A percentile compares a stretch with the other conserved stretches of the same genome.
Evolutionary conservation across 2,888 invertebrate genomes (phyloP).

Genomic region (Keiferia lycopersicella): DNA sequence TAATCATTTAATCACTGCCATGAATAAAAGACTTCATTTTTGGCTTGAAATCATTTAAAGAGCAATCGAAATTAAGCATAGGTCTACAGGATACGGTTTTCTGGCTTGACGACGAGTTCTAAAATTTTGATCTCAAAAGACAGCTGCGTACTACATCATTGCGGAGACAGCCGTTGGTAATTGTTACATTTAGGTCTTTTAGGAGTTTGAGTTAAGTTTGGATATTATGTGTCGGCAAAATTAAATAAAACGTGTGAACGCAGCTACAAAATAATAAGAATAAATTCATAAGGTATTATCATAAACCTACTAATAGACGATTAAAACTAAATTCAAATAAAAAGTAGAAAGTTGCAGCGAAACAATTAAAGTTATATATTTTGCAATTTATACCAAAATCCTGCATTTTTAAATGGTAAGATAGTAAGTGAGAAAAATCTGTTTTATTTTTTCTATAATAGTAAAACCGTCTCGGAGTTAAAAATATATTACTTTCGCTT

Average conservation of each 20-base stretch:
- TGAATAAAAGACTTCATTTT: background rate
- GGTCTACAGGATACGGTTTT: constrained; percentile 34
- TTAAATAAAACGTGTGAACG: constrained; percentile 36
- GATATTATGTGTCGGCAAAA: constrained; percentile 72
- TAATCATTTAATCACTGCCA: background rate
- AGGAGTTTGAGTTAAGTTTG: constrained; percentile 69
- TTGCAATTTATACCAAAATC: constrained; percentile 81
- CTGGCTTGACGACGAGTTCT: constrained; percentile 47
- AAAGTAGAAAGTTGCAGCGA: constrained; percentile 54
- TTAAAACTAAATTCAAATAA: constrained; percentile 28
- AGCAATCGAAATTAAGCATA: background rate
- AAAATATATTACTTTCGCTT: constrained; percentile 62
- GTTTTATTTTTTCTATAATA: constrained; percentile 44
- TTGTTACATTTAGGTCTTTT: constrained; percentile 65
- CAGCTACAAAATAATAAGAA: constrained; percentile 49
- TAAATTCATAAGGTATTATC: constrained; percentile 31
- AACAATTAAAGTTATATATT: constrained; percentile 62
- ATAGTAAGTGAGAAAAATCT: constrained; percentile 67
- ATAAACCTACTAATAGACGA: background rate
- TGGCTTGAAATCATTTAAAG: background rate
- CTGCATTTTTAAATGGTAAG: constrained; percentile 79
- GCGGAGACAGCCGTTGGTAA: constrained; percentile 67
- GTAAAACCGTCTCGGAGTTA: constrained; percentile 49
- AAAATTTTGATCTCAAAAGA: constrained; percentile 76
- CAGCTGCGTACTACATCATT: constrained; percentile 70